Conservation (phyloP, 2,888 invertebrate species). For the Lamproptera curius region DNA sequence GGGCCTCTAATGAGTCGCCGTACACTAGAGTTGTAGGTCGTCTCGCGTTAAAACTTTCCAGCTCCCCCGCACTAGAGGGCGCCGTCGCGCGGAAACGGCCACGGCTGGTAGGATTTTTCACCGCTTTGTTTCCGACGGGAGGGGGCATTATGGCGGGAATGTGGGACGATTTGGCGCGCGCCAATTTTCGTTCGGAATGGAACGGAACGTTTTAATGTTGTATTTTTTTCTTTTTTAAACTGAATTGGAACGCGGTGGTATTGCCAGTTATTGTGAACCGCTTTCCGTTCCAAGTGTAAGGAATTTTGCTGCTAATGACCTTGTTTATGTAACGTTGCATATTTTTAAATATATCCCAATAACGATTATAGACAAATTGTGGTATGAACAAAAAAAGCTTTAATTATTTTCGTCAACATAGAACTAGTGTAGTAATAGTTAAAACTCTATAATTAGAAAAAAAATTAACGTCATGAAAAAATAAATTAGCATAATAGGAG, state of each 20-base stretch:
- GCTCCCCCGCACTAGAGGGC: conserved; percentile 59
- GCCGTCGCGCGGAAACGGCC: conserved; percentile 57
- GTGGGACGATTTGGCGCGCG: conserved; percentile 41
- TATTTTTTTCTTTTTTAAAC: conserved; percentile 3
- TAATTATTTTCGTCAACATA: no score
- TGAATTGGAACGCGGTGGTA: neutral
- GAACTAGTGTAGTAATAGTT: no score
- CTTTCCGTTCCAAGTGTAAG: neutral
- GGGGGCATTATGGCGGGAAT: conserved; percentile 31
- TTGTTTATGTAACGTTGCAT: no score
- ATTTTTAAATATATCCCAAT: no score
- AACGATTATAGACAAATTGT: no score
- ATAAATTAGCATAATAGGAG: neutral
- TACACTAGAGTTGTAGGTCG: conserved; percentile 76
- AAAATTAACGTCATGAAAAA: no score
- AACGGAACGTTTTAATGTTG: neutral
- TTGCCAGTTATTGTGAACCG: neutral
- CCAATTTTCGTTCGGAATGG: conserved; percentile 17
- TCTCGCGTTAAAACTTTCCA: conserved; percentile 60
- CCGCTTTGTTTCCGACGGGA: conserved; percentile 40
- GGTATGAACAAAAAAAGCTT: no score
- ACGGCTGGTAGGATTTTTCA: conserved; percentile 52
- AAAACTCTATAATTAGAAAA: no score
- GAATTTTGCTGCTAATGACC: neutral
- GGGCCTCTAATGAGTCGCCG: conserved; percentile 74